Base-by-base conservation (phyloP, 2,888 invertebrate species). In the Acleris cristana region DNA sequence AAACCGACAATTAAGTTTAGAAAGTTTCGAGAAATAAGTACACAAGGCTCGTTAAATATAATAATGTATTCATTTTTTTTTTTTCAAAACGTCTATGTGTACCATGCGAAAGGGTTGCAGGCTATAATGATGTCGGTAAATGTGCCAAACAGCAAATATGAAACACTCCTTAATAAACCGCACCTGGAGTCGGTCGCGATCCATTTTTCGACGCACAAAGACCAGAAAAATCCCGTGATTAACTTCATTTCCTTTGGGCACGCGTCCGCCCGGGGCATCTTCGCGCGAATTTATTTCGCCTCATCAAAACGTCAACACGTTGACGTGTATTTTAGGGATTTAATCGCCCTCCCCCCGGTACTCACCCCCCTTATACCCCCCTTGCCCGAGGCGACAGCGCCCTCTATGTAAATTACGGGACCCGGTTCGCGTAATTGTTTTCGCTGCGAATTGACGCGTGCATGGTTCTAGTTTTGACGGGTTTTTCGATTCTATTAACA, bases 261-360 rank as follows among this genome's bases (percentile, higher is more conserved):
- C 92, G 91, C 81, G 76, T 79, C 76, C 77, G 80, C 86, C 84
- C 78, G 74, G 82, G 86, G 74, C 74, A 73, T 76, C 77, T 77
- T 76, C 72, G 72, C 79, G 73, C 74, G 83, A 87, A 89, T 89
- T 89, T 89, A 88, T 91, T 89, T 88, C 87, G 85, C 85, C 89
- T 90, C 90, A 88, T 91, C 90, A 90, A 89, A 90, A 90, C 86
- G 92, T 90, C 92, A 92, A 90, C 91, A 89, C 89, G 88, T 82
- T 88, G 90, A 89, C 88, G 88, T 88, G 86, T 88, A 90, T 90
- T 91, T 90, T 88, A 84, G 88, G 87, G 87, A 85, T 90, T 90
- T 90, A 90, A 90, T 90, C 87, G 88, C 48, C 51, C 60, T 40
- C 48, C 76, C 71, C 75, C 73, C 76, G 77, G 18, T 51, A 16